Conservation (phyloP, 2,888 invertebrate genomes). For the Leistus spinibarbis region DNA sequence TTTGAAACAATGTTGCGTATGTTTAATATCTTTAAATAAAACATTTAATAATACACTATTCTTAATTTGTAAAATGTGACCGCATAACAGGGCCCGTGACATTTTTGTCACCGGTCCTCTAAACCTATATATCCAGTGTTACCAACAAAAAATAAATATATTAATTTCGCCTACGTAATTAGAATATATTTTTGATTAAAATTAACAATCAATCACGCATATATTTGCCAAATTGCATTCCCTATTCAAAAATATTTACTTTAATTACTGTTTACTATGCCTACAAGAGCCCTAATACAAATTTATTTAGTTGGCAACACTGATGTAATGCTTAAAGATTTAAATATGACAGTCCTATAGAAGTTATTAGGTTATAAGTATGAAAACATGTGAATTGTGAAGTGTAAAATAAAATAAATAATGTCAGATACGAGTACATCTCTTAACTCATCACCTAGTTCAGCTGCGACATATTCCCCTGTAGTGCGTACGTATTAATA, state of each 20-base stretch:
- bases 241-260: too few species aligned
- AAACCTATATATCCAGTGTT: too few species aligned
- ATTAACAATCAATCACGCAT: too few species aligned
- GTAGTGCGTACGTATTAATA: slow-evolving; percentile 44
- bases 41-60: slow-evolving; percentile 9
- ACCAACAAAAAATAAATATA: too few species aligned
- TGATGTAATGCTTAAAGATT: too few species aligned
- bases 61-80: slow-evolving; percentile 36
- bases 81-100: slow-evolving; percentile 26
- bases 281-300: too few species aligned
- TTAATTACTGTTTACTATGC: too few species aligned
- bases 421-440: slow-evolving; percentile 8
- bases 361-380: background rate
- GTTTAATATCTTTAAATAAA: slow-evolving; percentile 26
- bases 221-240: too few species aligned
- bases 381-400: background rate
- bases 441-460: background rate
- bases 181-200: too few species aligned
- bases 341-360: background rate
- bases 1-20: slow-evolving; percentile 27
- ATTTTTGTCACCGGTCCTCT: background rate
- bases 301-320: too few species aligned
- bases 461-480: slow-evolving; percentile 42
- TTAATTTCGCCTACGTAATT: too few species aligned
- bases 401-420: background rate